Evolutionary conservation across 2,888 invertebrate genomes (phyloP).

Genomic region (Luffia ferchaultella): DNA sequence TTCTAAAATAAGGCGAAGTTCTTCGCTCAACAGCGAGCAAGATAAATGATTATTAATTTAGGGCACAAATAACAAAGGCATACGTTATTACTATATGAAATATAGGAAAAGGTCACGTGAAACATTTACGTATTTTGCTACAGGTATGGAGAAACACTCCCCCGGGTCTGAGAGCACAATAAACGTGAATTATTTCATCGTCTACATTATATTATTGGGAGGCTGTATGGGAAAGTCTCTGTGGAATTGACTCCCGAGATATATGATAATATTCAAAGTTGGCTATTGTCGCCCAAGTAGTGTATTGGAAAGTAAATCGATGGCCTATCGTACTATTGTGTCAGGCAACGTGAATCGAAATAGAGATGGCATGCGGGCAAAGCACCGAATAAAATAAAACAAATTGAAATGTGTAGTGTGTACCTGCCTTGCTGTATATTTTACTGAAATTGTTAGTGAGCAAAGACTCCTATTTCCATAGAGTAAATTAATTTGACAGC

Average conservation of each 20-base stretch:
- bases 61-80: not conserved
- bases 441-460: no score
- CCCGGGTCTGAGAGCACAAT: conserved; percentile 61
- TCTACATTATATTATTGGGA: conserved; percentile 45
- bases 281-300: not conserved
- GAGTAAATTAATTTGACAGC: no score
- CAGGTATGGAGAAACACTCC: conserved; percentile 54
- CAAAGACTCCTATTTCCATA: no score
- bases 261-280: not conserved
- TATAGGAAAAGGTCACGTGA: conserved; percentile 23
- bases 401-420: not conserved
- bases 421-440: not conserved
- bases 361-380: not conserved
- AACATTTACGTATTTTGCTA: conserved; percentile 6
- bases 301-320: not conserved
- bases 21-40: no score
- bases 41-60: no score
- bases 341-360: not conserved
- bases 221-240: conserved; percentile 15
- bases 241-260: not conserved
- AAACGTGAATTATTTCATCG: conserved; percentile 57
- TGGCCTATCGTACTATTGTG: not conserved
- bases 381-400: not conserved
- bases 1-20: no score
- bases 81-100: conserved; percentile 22